These are phyloP conservation scores for Cryptops parisi DNA, from an alignment of 2,888 invertebrate species.

Conservation along the genomic window DNA sequence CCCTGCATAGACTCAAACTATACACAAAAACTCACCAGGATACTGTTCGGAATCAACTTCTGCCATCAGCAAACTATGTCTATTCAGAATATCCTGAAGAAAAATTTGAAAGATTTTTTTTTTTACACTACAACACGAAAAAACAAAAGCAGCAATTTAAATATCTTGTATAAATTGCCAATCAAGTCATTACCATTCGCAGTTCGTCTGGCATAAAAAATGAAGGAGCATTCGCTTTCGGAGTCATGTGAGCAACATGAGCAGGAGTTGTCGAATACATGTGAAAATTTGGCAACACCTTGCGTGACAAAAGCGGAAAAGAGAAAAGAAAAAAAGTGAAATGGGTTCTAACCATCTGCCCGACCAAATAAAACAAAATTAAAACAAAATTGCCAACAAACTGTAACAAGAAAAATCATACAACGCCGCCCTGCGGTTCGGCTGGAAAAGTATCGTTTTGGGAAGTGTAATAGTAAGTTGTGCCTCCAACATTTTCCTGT, in stretches of 20 bases:
- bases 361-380: no score
- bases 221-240: constrained; percentile 31
- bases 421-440: constrained; percentile 16
- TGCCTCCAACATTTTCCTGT: constrained; percentile 51
- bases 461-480: constrained; percentile 71
- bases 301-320: no score
- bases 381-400: no score
- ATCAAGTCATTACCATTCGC: constrained; percentile 45
- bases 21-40: constrained; percentile 35
- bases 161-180: no score
- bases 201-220: constrained; percentile 78
- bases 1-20: no score
- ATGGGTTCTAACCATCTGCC: no score
- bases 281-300: constrained; percentile 29
- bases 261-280: constrained; percentile 31
- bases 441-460: constrained; percentile 27
- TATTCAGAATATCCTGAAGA: constrained; percentile 49
- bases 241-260: constrained; percentile 33
- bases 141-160: no score
- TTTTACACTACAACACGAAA: no score
- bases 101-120: no score
- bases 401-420: no score
- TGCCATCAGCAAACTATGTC: constrained; percentile 54
- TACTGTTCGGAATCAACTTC: constrained; percentile 54
- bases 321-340: no score